Evolutionary conservation across 1,140 invertebrate genomes (phyloP).

Genomic region (Philaenus spumarius): DNA sequence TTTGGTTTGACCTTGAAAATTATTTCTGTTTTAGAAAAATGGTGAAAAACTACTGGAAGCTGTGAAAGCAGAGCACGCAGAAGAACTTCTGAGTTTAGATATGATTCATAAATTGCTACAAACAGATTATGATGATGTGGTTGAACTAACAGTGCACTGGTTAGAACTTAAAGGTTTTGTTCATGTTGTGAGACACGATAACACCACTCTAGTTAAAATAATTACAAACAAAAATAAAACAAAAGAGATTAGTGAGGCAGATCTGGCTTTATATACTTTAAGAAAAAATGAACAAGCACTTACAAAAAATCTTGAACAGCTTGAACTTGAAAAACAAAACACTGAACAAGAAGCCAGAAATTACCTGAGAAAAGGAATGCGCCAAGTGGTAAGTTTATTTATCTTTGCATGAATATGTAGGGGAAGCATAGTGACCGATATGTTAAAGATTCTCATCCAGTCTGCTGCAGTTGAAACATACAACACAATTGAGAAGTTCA

Average conservation of each 20-base stretch:
- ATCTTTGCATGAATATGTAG: constrained; percentile 3
- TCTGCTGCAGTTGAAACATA: no score
- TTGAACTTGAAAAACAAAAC: constrained; percentile 38
- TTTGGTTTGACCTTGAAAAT: no score
- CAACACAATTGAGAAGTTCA: no score
- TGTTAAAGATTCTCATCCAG: no score
- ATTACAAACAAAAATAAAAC: constrained; percentile 1
- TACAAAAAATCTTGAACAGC: constrained; percentile 38
- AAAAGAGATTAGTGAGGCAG: constrained; percentile 3
- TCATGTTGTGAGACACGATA: not conserved
- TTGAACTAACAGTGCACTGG: no score
- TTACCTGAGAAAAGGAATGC: constrained; percentile 38
- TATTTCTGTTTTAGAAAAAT: no score
- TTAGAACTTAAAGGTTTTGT: no score
- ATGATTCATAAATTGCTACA: no score
- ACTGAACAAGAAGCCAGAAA: constrained; percentile 36
- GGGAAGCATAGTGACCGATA: constrained; percentile 7
- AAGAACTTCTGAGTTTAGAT: no score
- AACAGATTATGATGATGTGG: no score
- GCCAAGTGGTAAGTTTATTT: constrained; percentile 36
- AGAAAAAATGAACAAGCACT: constrained; percentile 38
- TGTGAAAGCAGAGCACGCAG: no score
- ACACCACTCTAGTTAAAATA: not conserved
- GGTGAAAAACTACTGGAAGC: no score
- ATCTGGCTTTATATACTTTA: constrained; percentile 34